Evolutionary conservation across 2,888 invertebrate genomes (phyloP).

Genomic region (Parasteatoda lunata): DNA sequence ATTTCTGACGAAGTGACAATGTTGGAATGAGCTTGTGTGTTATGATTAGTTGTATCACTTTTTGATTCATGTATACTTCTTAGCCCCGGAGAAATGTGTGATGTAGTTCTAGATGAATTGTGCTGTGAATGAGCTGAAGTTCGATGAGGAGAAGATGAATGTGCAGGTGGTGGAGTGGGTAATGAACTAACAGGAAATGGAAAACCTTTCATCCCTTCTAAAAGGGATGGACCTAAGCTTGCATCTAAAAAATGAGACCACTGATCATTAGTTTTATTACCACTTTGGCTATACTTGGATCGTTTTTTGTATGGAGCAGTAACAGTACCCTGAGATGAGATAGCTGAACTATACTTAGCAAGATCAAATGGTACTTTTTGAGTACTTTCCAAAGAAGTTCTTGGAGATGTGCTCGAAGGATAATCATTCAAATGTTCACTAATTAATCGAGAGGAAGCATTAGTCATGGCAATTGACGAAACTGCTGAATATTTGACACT

Average conservation of each 20-base stretch:
- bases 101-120: slow-evolving; percentile 42
- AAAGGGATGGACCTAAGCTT: slow-evolving; percentile 47
- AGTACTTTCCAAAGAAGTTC: slow-evolving; percentile 49
- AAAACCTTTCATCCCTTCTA: slow-evolving; percentile 70
- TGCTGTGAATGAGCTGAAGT: slow-evolving; percentile 60
- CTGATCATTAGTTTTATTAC: slow-evolving; percentile 51
- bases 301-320: slow-evolving; percentile 60
- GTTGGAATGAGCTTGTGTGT: slow-evolving; percentile 54
- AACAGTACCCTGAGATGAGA: slow-evolving; percentile 57
- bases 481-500: slow-evolving; percentile 38
- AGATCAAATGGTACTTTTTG: slow-evolving; percentile 55
- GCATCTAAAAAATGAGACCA: slow-evolving; percentile 55
- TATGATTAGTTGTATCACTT: slow-evolving; percentile 55
- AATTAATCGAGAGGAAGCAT: slow-evolving; percentile 58
- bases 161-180: slow-evolving; percentile 63
- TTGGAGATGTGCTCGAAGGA: slow-evolving; percentile 56
- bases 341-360: slow-evolving; percentile 51
- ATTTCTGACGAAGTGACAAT: slow-evolving; percentile 39
- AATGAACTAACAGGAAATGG: slow-evolving; percentile 62
- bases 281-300: slow-evolving; percentile 54
- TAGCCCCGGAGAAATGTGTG: slow-evolving; percentile 51
- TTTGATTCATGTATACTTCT: slow-evolving; percentile 62
- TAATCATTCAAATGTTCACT: slow-evolving; percentile 53
- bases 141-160: slow-evolving; percentile 61
- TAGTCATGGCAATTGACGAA: slow-evolving; percentile 39